A percentile compares a stretch with the other conserved stretches of the same genome.
phyloP scores from a whole-genome alignment of 2,888 invertebrate species.

The Latheticus oryzae region DNA sequence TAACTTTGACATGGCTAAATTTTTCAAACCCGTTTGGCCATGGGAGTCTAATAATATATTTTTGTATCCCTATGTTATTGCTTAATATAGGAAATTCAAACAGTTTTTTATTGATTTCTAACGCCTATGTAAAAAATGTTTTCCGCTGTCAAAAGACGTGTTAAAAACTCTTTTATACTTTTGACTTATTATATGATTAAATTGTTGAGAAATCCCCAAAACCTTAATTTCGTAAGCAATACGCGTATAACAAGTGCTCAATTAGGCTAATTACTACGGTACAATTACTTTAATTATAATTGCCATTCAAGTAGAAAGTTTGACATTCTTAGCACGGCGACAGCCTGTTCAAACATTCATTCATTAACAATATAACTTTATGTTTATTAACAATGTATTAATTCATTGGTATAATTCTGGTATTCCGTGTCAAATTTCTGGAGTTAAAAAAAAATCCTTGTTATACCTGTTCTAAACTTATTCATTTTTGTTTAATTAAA shows the following conservation, averaged over 20 bases:
- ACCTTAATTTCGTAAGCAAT: slow-evolving; percentile 19
- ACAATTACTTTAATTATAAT: slow-evolving; percentile 27
- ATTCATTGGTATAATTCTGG: slow-evolving; percentile 16
- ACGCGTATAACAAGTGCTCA: slow-evolving; percentile 7
- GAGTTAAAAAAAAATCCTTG: slow-evolving; percentile 19
- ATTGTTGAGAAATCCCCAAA: slow-evolving; percentile 18
- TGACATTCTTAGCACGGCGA: slow-evolving; percentile 13
- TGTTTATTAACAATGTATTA: slow-evolving; percentile 22
- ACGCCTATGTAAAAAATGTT: too few species aligned
- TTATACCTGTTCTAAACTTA: slow-evolving; percentile 10
- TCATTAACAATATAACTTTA: slow-evolving; percentile 22
- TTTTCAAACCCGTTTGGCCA: too few species aligned
- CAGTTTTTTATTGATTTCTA: too few species aligned
- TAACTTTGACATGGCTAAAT: not conserved
- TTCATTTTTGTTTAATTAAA: slow-evolving; percentile 26
- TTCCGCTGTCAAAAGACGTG: too few species aligned
- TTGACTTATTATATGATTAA: too few species aligned
- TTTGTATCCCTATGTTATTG: too few species aligned
- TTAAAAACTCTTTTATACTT: too few species aligned
- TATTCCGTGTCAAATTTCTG: slow-evolving; percentile 6
- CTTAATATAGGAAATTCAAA: too few species aligned
- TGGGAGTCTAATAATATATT: too few species aligned
- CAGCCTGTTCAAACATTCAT: slow-evolving; percentile 25
- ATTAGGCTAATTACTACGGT: slow-evolving; percentile 18
- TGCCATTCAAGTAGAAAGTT: slow-evolving; percentile 12